Conservation (phyloP, 23 tunicate species). For the Styela plicata region DNA sequence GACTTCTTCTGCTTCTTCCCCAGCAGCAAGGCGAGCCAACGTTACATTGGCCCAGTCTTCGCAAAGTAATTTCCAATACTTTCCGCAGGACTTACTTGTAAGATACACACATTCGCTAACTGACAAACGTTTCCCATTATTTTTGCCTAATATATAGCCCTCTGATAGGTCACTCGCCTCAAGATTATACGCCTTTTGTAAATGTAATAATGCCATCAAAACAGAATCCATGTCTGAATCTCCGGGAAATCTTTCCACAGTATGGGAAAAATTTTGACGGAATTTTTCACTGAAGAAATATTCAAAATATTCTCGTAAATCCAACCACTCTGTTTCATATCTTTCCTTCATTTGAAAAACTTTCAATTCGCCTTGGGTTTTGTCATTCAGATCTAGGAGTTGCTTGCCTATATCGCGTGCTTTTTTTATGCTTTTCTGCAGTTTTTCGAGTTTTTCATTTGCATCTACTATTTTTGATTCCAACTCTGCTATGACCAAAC, state of each 20-base stretch:
- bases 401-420: neutral
- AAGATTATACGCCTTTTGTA: neutral
- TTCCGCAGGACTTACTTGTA: neutral
- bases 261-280: neutral
- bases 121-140: neutral
- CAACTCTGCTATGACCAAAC: neutral
- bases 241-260: neutral
- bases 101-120: neutral
- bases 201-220: neutral
- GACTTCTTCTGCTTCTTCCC: neutral
- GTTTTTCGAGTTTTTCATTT: neutral
- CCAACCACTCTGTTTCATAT: neutral
- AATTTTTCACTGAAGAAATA: neutral
- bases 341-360: too few species aligned
- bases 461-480: neutral
- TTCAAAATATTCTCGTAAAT: too few species aligned
- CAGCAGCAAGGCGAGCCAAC: neutral
- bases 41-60: slow-evolving; percentile 6
- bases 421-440: neutral
- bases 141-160: neutral
- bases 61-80: neutral
- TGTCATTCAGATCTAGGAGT: neutral
- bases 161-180: neutral
- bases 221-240: neutral
- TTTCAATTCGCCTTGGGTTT: neutral